Conservation (phyloP, 2,888 invertebrate genomes). For the Cheilosia scutellata region DNA sequence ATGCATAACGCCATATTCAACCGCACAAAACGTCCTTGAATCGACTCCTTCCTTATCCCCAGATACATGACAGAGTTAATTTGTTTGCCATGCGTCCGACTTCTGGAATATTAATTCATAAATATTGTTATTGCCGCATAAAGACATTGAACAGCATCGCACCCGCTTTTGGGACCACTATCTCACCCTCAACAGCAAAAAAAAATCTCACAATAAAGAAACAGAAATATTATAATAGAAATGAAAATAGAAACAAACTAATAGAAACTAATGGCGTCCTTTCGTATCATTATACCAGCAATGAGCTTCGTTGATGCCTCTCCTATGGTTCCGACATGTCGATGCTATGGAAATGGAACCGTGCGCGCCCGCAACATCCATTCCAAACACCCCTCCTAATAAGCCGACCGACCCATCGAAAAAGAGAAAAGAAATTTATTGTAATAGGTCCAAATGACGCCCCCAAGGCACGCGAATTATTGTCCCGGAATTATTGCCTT, state of each 20-base stretch:
- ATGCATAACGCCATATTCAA: background rate
- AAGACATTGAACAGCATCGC: conserved; percentile 30
- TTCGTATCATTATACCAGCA: conserved; percentile 73
- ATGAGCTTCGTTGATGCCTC: conserved; percentile 68
- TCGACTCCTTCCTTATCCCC: background rate
- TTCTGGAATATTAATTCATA: conserved; percentile 47
- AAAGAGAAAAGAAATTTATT: conserved; percentile 71
- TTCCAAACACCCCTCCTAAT: conserved; percentile 35
- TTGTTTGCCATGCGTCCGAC: conserved; percentile 32
- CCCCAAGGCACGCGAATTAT: conserved; percentile 76
- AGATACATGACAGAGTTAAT: conserved; percentile 26
- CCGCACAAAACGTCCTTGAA: conserved; percentile 7
- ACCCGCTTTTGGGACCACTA: conserved; percentile 22
- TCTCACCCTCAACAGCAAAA: conserved; percentile 20
- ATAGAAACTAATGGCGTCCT: conserved; percentile 75
- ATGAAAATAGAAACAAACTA: conserved; percentile 61
- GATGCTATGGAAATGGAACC: conserved; percentile 41
- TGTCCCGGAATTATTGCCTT: conserved; percentile 66
- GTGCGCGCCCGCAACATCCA: conserved; percentile 65
- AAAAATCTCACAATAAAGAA: conserved; percentile 13
- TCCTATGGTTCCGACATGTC: conserved; percentile 43
- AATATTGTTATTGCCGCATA: conserved; percentile 59
- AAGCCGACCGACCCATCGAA: conserved; percentile 36
- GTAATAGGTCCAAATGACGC: conserved; percentile 76
- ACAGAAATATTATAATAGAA: conserved; percentile 22